Conservation (phyloP, 2,113 vertebrate genomes). For the Blennius ocellaris region DNA sequence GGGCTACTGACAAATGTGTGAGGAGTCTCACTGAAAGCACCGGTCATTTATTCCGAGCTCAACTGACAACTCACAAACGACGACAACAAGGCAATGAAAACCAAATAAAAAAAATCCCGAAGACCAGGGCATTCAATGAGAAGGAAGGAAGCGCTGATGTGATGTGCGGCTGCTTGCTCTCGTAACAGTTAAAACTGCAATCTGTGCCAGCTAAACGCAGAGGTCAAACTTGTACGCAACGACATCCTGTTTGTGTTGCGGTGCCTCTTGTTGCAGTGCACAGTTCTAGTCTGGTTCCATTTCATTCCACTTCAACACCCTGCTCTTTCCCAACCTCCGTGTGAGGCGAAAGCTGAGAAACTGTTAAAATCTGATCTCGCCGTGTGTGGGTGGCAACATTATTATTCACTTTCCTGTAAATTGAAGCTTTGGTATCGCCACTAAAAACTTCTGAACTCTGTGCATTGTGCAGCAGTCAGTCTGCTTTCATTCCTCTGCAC, state of each 20-base stretch:
- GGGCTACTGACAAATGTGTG: constrained; percentile 50
- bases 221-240: constrained; percentile 17
- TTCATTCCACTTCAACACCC: constrained; percentile 56
- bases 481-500: constrained; percentile 51
- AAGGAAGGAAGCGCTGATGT: constrained; percentile 1
- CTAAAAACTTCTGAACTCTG: constrained; percentile 58
- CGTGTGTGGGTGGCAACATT: constrained; percentile 57
- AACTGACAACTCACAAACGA: constrained; percentile 24
- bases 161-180: constrained; percentile 1
- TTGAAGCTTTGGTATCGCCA: constrained; percentile 69
- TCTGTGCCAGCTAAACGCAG: constrained; percentile 24
- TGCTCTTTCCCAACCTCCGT: constrained; percentile 54
- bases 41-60: constrained; percentile 39
- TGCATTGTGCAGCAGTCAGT: constrained; percentile 60
- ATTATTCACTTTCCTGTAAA: constrained; percentile 68
- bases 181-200: constrained; percentile 12
- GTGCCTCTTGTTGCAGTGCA: constrained; percentile 27
- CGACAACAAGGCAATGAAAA: constrained; percentile 10
- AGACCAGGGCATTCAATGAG: neutral
- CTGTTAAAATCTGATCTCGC: constrained; percentile 30
- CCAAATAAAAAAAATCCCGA: neutral
- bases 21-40: constrained; percentile 29
- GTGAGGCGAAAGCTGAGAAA: constrained; percentile 48
- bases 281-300: constrained; percentile 48
- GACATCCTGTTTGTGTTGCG: constrained; percentile 44